Evolutionary conservation across 1,140 invertebrate species (phyloP), one percentile per base, ranked within the genome.

Genomic region (Drosophila serrata): DNA sequence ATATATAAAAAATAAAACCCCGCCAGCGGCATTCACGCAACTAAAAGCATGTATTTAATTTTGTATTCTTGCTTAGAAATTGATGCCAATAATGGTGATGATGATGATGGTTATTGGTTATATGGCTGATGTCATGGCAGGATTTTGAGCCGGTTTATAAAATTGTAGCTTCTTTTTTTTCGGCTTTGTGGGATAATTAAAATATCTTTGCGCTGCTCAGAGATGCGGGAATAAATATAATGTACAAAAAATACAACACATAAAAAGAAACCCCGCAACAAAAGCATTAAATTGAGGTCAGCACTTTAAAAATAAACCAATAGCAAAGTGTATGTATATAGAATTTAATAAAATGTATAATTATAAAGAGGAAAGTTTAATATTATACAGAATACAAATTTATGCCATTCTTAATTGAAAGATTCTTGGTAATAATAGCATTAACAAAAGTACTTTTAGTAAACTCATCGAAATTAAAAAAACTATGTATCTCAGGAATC

Each of bases 101-200:
- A 62, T 80, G 70, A 60, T 61, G 57, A 15, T 45, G 63, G 42
- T 29, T 63, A 37, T 62, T 74, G 78, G 35, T 55, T 43, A 59
- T 24, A 56, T 15, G 37, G 48, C 81, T 84, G 81, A 84, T 84
- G 80, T 82, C 80, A 82, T 82, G 80, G 9, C 81, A 82, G 80
- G 75, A 82, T 82, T 82, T 69, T 9, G 42, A 78, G 75, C 80
- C 59, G 69, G 80, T 82, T 82, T 74, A n/a, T 45, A 22, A 42
- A 39, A 17, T 56, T 35, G 24, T 33, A 19, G 31, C 51, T 55
- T 35, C 15, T 48, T 27, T 29, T 6, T 48, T 27, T 5, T n/a
- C n/a, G n/a, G n/a, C n/a, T 48, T 72, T 70, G 42, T 15, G 13
- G 65, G 51, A 19, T 58, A 74, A 79, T 74, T 79, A 67, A 78